Evolutionary conservation across 92 coral and sea anemone species (phyloP).

Genomic region (Plumapathes pennacea): DNA sequence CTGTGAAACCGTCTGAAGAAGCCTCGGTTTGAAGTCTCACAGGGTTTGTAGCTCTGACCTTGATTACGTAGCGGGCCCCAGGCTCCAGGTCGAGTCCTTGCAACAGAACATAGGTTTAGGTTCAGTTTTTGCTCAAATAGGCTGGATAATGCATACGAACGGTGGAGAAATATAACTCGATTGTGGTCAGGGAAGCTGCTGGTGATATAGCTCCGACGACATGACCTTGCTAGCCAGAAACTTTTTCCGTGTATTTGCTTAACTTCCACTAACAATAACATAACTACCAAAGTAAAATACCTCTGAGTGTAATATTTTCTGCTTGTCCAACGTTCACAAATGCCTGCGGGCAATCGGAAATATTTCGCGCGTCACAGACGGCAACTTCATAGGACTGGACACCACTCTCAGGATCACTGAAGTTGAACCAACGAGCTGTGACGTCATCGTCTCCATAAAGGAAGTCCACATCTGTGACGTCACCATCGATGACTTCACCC

Average conservation of each 20-base stretch:
- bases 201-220: too few species aligned
- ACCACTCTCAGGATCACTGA: slow-evolving; percentile 66
- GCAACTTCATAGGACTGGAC: slow-evolving; percentile 74
- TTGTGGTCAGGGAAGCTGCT: too few species aligned
- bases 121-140: neutral
- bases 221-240: too few species aligned
- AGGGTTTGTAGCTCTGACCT: slow-evolving; percentile 54
- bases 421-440: slow-evolving; percentile 60
- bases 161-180: neutral
- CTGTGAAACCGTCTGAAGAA: slow-evolving; percentile 59
- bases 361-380: slow-evolving; percentile 57
- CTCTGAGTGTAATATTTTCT: slow-evolving; percentile 62
- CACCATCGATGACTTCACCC: slow-evolving; percentile 68
- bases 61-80: slow-evolving; percentile 43
- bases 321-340: slow-evolving; percentile 44
- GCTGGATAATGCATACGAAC: too few species aligned
- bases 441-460: slow-evolving; percentile 57
- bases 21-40: slow-evolving; percentile 39
- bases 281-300: slow-evolving; percentile 13
- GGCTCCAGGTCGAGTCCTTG: slow-evolving; percentile 58
- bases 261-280: too few species aligned
- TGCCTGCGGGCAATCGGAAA: slow-evolving; percentile 52
- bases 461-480: slow-evolving; percentile 44
- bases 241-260: too few species aligned
- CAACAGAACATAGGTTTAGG: neutral